Conservation (phyloP, 2,113 vertebrate genomes). For the Sylvietta virens region DNA sequence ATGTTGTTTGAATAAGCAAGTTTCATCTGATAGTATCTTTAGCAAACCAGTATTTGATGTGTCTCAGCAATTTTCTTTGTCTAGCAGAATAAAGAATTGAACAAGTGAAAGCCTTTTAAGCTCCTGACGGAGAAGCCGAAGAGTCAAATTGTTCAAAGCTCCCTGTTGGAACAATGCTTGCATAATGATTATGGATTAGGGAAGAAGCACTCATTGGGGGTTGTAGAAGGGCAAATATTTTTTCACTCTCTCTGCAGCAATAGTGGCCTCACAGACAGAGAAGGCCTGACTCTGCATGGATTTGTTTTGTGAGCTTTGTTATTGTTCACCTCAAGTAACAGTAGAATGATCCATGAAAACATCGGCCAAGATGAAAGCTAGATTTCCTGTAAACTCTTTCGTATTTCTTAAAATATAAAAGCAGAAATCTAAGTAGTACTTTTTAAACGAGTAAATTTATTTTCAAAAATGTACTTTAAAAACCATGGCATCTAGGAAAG, state of each 20-base stretch:
- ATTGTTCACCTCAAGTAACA: neutral
- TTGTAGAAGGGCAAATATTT: neutral
- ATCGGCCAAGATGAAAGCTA: neutral
- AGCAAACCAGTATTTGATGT: neutral
- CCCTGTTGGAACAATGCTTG: neutral
- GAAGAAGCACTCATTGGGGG: neutral
- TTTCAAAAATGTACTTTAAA: neutral
- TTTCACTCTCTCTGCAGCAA: neutral
- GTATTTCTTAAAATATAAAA: neutral
- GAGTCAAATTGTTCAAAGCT: constrained; percentile 6
- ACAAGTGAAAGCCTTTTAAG: constrained; percentile 37
- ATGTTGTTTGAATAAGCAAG: constrained; percentile 32
- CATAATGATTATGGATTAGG: neutral
- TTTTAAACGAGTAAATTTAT: neutral
- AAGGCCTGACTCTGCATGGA: neutral
- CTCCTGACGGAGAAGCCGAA: neutral
- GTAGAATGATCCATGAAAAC: neutral
- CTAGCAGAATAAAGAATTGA: constrained; percentile 5
- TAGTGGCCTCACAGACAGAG: neutral
- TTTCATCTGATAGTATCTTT: neutral
- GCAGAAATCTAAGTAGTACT: neutral
- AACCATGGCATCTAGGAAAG: neutral
- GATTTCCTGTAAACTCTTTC: neutral
- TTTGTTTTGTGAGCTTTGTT: neutral
- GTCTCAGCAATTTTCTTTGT: constrained; percentile 57